A percentile compares a stretch with the other conserved stretches of the same genome.
phyloP scores from a whole-genome alignment of 2,888 invertebrate species.

The Drosophila fungiperda region DNA sequence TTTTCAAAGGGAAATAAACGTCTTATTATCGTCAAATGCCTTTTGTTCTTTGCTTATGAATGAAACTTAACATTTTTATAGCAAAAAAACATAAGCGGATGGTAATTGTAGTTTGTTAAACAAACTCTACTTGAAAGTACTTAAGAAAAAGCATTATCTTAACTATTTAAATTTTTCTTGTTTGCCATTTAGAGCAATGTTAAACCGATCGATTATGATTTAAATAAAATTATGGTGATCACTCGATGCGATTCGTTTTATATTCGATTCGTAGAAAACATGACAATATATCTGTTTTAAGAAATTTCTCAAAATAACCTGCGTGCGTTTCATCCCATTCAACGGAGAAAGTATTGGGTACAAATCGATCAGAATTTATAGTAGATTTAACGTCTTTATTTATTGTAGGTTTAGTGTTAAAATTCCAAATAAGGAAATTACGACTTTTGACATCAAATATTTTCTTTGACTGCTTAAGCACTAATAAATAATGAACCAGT shows the following conservation, averaged over 20 bases:
- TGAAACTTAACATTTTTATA: neutral
- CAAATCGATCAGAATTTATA: neutral
- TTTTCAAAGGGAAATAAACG: conserved; percentile 12
- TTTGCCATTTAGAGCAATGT: neutral
- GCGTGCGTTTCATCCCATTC: neutral
- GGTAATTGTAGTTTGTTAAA: conserved; percentile 3
- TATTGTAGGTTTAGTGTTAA: neutral
- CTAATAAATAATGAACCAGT: neutral
- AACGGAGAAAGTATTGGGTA: too few relatives aligned
- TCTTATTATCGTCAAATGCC: conserved; percentile 13
- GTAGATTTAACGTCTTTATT: neutral
- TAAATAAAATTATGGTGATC: conserved; percentile 9
- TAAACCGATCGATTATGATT: conserved; percentile 11
- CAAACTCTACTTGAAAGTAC: neutral
- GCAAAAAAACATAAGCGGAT: neutral
- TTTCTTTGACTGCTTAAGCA: neutral
- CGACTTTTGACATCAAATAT: neutral
- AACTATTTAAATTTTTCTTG: neutral
- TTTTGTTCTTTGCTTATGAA: neutral
- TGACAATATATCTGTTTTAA: neutral
- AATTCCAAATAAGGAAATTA: neutral
- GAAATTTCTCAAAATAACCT: neutral
- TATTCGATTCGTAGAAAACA: neutral
- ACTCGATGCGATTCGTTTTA: neutral
- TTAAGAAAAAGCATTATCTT: neutral